These are phyloP conservation scores for Oreochromis mossambicus DNA, from an alignment of 2,797 vertebrate genomes.

Conservation along the genomic window DNA sequence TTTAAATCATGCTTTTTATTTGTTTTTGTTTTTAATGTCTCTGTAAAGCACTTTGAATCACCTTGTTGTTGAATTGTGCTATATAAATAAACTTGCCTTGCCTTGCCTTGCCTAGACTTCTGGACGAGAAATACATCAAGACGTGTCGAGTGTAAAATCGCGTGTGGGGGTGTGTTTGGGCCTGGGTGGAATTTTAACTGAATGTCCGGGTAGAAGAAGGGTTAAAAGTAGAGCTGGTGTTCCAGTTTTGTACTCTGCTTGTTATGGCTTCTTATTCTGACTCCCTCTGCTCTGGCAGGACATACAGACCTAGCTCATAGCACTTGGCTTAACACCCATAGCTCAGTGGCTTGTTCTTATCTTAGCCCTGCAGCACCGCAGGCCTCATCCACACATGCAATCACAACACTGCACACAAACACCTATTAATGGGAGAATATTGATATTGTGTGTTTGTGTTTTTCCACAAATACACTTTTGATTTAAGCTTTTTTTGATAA, in stretches of 20 bases:
- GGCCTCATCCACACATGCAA: neutral
- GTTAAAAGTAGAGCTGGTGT: neutral
- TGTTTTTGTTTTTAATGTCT: too few relatives aligned
- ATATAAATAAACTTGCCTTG: too few relatives aligned
- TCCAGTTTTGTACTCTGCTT: neutral
- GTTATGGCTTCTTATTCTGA: neutral
- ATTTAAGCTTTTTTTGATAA: neutral
- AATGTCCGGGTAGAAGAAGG: neutral
- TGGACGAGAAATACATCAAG: neutral
- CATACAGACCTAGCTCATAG: constrained; percentile 20
- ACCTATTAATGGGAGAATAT: neutral
- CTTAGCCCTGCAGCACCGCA: constrained; percentile 40
- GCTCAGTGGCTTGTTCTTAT: constrained; percentile 37
- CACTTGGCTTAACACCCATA: constrained; percentile 15
- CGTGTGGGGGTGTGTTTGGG: neutral
- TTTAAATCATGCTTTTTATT: too few relatives aligned
- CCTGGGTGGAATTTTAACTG: neutral
- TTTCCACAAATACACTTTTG: neutral
- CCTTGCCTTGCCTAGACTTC: too few relatives aligned
- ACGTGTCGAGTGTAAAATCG: neutral
- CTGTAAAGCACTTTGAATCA: too few relatives aligned
- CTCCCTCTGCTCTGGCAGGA: constrained; percentile 29
- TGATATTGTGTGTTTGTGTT: neutral
- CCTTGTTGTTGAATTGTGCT: too few relatives aligned
- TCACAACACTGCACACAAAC: neutral